Evolutionary conservation across 2,113 vertebrate genomes (phyloP).

Genomic region (Ochotona princeps): DNA sequence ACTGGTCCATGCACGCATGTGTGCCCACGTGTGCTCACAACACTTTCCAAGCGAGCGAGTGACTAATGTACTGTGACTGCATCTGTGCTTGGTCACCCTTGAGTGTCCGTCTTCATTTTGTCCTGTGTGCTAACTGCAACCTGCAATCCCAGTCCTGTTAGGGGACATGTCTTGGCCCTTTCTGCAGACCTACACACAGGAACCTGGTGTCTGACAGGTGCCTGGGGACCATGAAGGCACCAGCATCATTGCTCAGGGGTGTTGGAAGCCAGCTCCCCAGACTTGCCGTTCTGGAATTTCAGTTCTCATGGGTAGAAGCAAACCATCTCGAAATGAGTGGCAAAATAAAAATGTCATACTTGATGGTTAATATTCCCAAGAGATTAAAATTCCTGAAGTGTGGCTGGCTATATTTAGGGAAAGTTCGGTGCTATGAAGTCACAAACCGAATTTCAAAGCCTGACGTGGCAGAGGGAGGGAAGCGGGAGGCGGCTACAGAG

Average conservation of each 20-base stretch:
- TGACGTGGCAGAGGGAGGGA: background rate
- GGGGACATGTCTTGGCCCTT: background rate
- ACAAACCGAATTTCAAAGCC: background rate
- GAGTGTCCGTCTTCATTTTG: constrained; percentile 34
- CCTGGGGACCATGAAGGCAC: background rate
- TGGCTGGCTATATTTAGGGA: constrained; percentile 16
- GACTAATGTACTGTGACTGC: constrained; percentile 27
- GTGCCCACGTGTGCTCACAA: constrained; percentile 14
- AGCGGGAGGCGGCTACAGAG: background rate
- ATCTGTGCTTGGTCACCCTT: constrained; percentile 30
- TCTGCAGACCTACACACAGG: background rate
- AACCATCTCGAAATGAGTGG: constrained; percentile 2
- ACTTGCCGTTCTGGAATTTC: constrained; percentile 61
- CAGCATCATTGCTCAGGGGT: background rate
- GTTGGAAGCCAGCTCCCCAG: background rate
- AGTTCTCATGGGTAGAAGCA: constrained; percentile 26
- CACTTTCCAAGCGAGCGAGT: constrained; percentile 48
- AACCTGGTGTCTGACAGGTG: background rate
- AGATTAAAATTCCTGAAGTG: background rate
- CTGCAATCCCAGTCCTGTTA: constrained; percentile 10
- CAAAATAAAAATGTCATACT: background rate
- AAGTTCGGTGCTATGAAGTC: constrained; percentile 45
- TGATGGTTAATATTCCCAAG: background rate
- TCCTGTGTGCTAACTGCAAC: constrained; percentile 10
- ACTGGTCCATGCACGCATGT: constrained; percentile 10